Conservation (phyloP, 2,113 vertebrate species). For the Turdus rufiventris region DNA sequence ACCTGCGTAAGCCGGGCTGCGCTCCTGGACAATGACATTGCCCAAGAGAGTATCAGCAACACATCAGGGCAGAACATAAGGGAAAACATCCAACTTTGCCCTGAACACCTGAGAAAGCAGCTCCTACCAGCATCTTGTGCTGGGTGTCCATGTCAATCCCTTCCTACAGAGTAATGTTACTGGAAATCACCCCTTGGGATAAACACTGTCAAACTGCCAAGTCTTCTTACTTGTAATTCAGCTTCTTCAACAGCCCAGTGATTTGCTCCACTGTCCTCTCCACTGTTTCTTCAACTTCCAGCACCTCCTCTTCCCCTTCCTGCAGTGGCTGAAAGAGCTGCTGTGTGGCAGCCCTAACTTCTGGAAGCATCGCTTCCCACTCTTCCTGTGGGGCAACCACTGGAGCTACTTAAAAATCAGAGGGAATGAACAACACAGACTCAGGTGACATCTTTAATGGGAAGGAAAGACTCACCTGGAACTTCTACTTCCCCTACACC, state of each 20-base stretch:
- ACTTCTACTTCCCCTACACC: not conserved
- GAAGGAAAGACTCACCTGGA: not conserved
- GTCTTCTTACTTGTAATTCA: slow-evolving; percentile 86
- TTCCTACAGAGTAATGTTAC: not conserved
- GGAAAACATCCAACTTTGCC: not conserved
- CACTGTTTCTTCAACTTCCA: slow-evolving; percentile 60
- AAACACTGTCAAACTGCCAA: not conserved
- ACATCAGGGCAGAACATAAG: not conserved
- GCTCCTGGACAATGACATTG: slow-evolving; percentile 68
- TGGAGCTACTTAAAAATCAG: slow-evolving; percentile 47
- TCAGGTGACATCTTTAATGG: not conserved
- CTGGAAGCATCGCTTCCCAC: slow-evolving; percentile 93
- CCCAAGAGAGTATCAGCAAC: not conserved
- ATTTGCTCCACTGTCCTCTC: slow-evolving; percentile 75
- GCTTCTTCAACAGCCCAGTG: slow-evolving; percentile 77
- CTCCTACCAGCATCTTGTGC: not conserved
- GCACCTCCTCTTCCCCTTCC: slow-evolving; percentile 24
- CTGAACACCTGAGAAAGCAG: not conserved
- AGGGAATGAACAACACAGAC: not conserved
- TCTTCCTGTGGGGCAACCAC: slow-evolving; percentile 83
- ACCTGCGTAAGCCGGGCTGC: slow-evolving; percentile 78
- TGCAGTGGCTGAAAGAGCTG: slow-evolving; percentile 69
- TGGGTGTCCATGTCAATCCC: not conserved
- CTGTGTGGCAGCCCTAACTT: slow-evolving; percentile 76
- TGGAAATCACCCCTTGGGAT: not conserved